Percentiles rank a stretch among this genome's conserved stretches.
These are phyloP conservation scores for Elymnias hypermnestra DNA, from an alignment of 1,140 invertebrate genomes.

Conservation along the genomic window DNA sequence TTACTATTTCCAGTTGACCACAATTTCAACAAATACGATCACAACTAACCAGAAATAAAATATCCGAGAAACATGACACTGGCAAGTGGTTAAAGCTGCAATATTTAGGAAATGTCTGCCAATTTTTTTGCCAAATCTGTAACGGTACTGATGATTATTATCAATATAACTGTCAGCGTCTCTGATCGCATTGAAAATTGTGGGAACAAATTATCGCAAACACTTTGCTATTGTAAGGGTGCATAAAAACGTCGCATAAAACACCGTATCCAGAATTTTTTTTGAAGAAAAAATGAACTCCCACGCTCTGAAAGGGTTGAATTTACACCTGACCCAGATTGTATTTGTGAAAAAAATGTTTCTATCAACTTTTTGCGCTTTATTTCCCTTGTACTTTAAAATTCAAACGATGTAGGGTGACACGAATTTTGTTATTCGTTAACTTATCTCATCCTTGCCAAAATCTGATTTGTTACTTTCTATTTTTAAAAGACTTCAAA, in stretches of 20 bases:
- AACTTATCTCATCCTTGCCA: no score
- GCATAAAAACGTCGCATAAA: constrained; percentile 62
- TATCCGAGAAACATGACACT: no score
- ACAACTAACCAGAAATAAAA: no score
- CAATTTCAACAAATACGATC: no score
- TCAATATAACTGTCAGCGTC: constrained; percentile 65
- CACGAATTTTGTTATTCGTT: constrained; percentile 16
- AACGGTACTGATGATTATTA: constrained; percentile 49
- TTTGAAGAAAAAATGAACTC: constrained; percentile 56
- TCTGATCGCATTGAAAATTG: constrained; percentile 50
- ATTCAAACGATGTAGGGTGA: constrained; percentile 43
- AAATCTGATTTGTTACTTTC: no score
- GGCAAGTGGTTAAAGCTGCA: no score
- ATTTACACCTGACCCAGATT: constrained; percentile 72
- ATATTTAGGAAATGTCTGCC: no score
- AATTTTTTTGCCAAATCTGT: constrained; percentile 18
- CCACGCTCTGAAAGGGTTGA: constrained; percentile 72
- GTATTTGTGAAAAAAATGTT: constrained; percentile 54
- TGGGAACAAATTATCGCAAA: constrained; percentile 76
- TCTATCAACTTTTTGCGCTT: constrained; percentile 62
- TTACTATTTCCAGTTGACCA: no score
- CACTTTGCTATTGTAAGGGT: constrained; percentile 44
- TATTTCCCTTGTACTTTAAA: constrained; percentile 45
- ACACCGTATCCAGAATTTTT: constrained; percentile 31
- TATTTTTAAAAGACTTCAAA: no score